Evolutionary conservation across 2,113 vertebrate species (phyloP).

Genomic region (Bos indicus): DNA sequence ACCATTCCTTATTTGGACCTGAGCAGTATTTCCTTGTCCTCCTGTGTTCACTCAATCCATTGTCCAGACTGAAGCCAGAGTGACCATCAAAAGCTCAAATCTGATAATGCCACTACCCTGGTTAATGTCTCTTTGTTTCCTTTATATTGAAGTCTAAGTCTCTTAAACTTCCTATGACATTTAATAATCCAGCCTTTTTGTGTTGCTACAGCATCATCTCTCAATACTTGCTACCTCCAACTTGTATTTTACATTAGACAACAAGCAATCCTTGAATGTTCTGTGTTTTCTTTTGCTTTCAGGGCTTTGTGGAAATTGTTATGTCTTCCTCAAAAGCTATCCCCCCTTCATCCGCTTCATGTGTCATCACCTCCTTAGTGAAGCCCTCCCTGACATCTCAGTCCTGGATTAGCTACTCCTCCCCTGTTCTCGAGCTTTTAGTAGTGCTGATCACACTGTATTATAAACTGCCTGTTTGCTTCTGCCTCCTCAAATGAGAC

Average conservation of each 20-base stretch:
- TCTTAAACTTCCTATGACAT: background rate
- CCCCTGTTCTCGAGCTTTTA: background rate
- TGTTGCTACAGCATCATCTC: background rate
- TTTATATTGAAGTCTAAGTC: background rate
- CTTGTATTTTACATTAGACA: background rate
- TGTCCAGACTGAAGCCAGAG: background rate
- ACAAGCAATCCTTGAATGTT: background rate
- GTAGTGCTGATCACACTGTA: background rate
- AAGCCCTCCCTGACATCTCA: background rate
- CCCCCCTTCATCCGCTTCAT: rapidly evolving
- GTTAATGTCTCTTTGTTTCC: background rate
- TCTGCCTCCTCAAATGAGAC: background rate
- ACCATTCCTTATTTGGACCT: background rate
- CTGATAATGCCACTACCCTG: background rate
- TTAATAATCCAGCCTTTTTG: background rate
- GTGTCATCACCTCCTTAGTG: background rate
- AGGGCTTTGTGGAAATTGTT: background rate
- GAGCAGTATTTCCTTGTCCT: background rate
- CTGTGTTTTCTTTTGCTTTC: background rate
- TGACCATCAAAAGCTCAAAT: background rate
- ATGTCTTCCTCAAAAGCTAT: background rate
- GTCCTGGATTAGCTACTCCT: background rate
- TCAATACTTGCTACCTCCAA: background rate
- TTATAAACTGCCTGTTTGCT: background rate
- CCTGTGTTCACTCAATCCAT: background rate